phyloP scores from a whole-genome alignment of 1,140 invertebrate species.

The Aphaenogaster floridana region DNA sequence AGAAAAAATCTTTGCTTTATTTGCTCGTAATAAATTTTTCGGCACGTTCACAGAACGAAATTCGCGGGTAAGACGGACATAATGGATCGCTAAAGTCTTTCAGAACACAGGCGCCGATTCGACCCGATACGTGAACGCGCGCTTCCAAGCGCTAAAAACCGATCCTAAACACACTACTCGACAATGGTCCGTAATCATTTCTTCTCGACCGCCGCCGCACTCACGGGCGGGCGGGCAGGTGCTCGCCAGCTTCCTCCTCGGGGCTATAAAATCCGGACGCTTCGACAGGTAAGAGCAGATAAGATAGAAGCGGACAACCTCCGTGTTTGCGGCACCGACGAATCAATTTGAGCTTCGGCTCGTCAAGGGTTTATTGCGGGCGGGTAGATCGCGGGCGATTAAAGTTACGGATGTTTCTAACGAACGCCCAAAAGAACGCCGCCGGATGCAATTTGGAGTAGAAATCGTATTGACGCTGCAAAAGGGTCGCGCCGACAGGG shows the following conservation, averaged over 20 bases:
- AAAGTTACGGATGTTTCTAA: background rate
- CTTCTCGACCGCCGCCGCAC: constrained; percentile 1
- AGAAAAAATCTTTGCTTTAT: background rate
- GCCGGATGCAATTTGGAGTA: constrained; percentile 35
- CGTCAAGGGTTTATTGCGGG: constrained; percentile 72
- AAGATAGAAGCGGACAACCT: constrained; percentile 64
- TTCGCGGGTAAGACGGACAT: background rate
- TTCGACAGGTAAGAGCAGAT: constrained; percentile 65
- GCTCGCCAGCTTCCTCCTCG: constrained; percentile 13
- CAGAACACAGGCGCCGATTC: constrained; percentile 23
- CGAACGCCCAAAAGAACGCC: constrained; percentile 10
- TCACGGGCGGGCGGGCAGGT: constrained; percentile 63
- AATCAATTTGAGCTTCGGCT: constrained; percentile 71
- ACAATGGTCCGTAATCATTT: constrained; percentile 75
- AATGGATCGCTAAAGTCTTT: constrained; percentile 2
- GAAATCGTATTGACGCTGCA: background rate
- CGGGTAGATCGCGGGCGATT: constrained; percentile 27
- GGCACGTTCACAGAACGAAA: constrained; percentile 30
- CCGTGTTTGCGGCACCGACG: constrained; percentile 71
- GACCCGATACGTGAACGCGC: constrained; percentile 39
- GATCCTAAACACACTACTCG: constrained; percentile 72
- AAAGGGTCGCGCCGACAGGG: background rate
- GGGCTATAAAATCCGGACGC: constrained; percentile 66
- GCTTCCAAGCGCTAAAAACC: constrained; percentile 61
- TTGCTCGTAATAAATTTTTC: constrained; percentile 34